phyloP scores from a whole-genome alignment of 92 coral and sea anemone species.

The Porites cylindrica region DNA sequence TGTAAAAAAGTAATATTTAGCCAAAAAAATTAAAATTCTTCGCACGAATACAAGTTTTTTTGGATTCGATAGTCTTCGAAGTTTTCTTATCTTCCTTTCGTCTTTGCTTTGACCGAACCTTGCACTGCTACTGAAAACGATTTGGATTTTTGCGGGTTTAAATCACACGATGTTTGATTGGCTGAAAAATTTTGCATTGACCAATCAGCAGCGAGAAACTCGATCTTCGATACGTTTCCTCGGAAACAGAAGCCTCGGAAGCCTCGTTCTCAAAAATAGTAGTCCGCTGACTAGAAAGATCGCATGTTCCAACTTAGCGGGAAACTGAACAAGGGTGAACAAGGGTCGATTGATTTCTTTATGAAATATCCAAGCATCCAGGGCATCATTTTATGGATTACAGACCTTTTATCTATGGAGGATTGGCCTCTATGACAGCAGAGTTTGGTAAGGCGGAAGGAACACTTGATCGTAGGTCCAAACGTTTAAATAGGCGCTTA shows the following conservation, averaged over 20 bases:
- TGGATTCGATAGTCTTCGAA: not conserved
- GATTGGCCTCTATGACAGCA: slow-evolving; percentile 98
- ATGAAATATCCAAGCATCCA: not conserved
- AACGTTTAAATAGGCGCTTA: not conserved
- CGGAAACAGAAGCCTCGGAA: slow-evolving; percentile 69
- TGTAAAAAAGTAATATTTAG: not conserved
- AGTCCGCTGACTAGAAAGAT: not conserved
- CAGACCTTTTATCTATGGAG: slow-evolving; percentile 98
- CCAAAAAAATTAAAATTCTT: not conserved
- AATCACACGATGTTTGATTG: slow-evolving; percentile 80
- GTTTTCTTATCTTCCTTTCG: slow-evolving; percentile 11
- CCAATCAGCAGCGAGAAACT: slow-evolving; percentile 80
- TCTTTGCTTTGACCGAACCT: not conserved
- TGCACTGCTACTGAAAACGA: slow-evolving; percentile 24
- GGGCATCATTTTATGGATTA: slow-evolving; percentile 74
- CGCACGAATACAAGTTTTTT: not conserved
- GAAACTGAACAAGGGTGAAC: not conserved
- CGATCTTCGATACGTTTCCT: slow-evolving; percentile 50
- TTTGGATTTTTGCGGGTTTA: slow-evolving; percentile 94
- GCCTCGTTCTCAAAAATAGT: slow-evolving; percentile 62
- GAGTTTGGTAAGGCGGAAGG: slow-evolving; percentile 77
- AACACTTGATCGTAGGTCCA: not conserved
- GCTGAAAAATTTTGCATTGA: slow-evolving; percentile 29
- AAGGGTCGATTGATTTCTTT: too few species aligned
- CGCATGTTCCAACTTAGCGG: not conserved